Evolutionary conservation across 2,888 invertebrate species (phyloP).

Genomic region (Yponomeuta cagnagella): DNA sequence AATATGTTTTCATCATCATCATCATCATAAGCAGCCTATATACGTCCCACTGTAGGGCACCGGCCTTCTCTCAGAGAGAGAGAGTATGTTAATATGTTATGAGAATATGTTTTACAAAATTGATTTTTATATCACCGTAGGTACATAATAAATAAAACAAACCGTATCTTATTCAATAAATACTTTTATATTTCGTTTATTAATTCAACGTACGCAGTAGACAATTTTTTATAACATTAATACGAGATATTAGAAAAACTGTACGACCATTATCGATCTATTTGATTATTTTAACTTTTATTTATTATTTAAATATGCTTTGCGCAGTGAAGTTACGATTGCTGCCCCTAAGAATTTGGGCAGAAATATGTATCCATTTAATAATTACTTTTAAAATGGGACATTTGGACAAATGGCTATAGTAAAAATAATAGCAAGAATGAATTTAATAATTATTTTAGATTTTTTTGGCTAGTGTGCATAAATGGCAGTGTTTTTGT

Average conservation of each 20-base stretch:
- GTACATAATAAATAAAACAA: constrained; percentile 38
- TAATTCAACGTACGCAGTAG: constrained; percentile 27
- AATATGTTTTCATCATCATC: too few species aligned
- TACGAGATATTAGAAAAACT: constrained; percentile 25
- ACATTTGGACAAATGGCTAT: background rate
- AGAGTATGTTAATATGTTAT: too few species aligned
- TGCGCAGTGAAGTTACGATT: background rate
- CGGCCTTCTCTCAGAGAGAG: too few species aligned
- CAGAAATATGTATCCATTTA: background rate
- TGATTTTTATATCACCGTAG: too few species aligned
- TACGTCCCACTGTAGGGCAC: too few species aligned
- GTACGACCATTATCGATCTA: constrained; percentile 20
- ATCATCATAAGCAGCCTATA: too few species aligned
- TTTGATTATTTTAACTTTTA: constrained; percentile 10
- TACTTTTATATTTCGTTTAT: constrained; percentile 48
- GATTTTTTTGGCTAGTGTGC: background rate
- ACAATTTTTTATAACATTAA: constrained; percentile 34
- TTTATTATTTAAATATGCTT: constrained; percentile 4
- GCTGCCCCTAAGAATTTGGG: background rate
- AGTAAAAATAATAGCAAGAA: background rate
- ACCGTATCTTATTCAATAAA: constrained; percentile 59
- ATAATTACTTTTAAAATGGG: background rate
- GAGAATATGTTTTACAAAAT: too few species aligned
- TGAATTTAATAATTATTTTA: background rate
- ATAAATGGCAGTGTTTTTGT: constrained; percentile 6